Base-by-base conservation (phyloP, 2,113 vertebrate genomes). In the Rhegmatorhina hoffmannsi region DNA sequence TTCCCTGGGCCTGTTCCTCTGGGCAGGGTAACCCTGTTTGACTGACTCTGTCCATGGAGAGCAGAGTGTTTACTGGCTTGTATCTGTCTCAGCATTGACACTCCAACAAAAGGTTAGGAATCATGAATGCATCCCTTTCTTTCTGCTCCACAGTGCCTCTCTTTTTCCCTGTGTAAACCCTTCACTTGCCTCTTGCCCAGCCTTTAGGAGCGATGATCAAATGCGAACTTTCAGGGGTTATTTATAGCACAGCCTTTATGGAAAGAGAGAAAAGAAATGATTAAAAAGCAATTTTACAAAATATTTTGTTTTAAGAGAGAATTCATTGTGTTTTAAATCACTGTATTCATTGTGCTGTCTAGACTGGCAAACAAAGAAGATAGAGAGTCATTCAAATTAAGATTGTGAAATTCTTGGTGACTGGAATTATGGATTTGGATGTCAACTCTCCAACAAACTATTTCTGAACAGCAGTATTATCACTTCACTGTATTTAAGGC, bases 301-400 rank as follows among this genome's bases (percentile, higher is more conserved):
- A 97, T 97, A 97, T 98, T 98, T 98, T 98, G 95, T 98, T 98
- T 98, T 97, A 94, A 97, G 97, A 98, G 97, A 95, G 98, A 97
- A 94, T 97, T 96, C 97, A 98, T 98, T 98, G 97, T 98, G 96
- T 97, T 90, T 97, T 95, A 96, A 97, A 97, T 96, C 95, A 95
- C 76, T 97, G 86, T 94, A 95, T 95, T 97, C 95, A 97, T 96
- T 97, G 96, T 97, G 19, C 96, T 95, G 97, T 97, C 98, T 98
- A 98, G 98, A 97, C 97, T 96, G 87, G 82, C 94, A 90, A 96
- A 97, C 95, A 97, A 97, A 97, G 95, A 96, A 94, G 88, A 96
- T 94, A 96, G 94, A 96, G 96, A 92, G 29, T 97, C 97, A 97
- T 97, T 95, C 96, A 97, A 86, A 95, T 95, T 95, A 94, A 92